A percentile compares a stretch with the other conserved stretches of the same genome.
These are phyloP conservation scores for Semnopithecus entellus DNA, from an alignment of 2,113 vertebrate species.

Conservation along the genomic window DNA sequence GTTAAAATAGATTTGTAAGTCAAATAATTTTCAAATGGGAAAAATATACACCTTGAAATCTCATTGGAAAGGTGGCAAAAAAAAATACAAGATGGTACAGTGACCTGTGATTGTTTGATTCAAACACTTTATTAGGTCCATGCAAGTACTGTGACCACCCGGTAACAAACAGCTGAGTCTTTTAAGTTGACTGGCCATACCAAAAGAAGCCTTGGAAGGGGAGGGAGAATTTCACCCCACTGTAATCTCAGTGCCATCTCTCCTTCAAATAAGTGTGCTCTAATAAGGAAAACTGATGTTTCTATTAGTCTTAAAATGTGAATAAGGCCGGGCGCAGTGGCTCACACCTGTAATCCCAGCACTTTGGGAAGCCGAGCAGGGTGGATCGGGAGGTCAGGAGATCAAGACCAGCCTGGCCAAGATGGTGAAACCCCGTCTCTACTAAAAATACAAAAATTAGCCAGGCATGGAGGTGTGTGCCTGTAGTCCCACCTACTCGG, in stretches of 20 bases:
- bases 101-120: background rate
- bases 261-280: background rate
- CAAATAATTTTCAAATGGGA: background rate
- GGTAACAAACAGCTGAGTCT: background rate
- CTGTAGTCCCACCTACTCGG: no score
- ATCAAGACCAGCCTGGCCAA: no score
- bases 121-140: background rate
- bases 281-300: background rate
- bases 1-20: background rate
- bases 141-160: background rate
- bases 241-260: background rate
- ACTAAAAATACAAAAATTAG: no score
- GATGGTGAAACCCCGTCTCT: no score
- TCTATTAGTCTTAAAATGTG: background rate
- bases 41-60: background rate
- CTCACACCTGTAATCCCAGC: no score
- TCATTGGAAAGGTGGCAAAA: background rate
- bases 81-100: background rate
- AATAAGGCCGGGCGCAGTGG: no score
- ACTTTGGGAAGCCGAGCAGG: no score
- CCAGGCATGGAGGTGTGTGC: no score
- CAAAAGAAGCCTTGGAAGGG: background rate
- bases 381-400: no score
- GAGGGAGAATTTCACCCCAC: background rate
- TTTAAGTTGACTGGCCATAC: background rate